A percentile compares a stretch with the other conserved stretches of the same genome.
Conservation (phyloP, 1,140 invertebrate genomes). For the Leguminivora glycinivorella region DNA sequence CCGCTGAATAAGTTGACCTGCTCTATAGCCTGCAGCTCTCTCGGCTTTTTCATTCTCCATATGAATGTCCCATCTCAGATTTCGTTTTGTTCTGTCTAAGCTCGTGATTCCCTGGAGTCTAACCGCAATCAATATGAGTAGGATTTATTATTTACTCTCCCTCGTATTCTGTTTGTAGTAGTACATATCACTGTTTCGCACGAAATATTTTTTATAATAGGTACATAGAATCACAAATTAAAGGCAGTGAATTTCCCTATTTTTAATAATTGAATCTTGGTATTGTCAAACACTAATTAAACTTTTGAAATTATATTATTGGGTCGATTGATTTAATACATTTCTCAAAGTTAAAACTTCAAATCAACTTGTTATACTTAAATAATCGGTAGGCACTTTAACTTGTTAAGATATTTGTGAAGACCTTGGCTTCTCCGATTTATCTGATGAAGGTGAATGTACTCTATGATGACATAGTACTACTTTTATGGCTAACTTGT, state of each 20-base stretch:
- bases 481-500: not conserved
- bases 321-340: too few relatives aligned
- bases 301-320: too few relatives aligned
- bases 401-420: too few relatives aligned
- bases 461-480: too few relatives aligned
- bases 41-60: conserved; percentile 8
- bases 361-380: too few relatives aligned
- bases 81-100: conserved; percentile 19
- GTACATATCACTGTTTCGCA: conserved; percentile 5
- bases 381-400: too few relatives aligned
- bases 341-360: too few relatives aligned
- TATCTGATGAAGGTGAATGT: too few relatives aligned
- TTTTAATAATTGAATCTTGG: too few relatives aligned
- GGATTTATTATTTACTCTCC: conserved; percentile 21
- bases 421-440: too few relatives aligned
- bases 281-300: too few relatives aligned
- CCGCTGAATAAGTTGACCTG: not conserved
- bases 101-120: conserved; percentile 14
- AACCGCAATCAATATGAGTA: conserved; percentile 12
- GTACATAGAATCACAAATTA: not conserved
- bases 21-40: not conserved
- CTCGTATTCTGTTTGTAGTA: not conserved
- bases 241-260: too few relatives aligned
- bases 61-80: conserved; percentile 3
- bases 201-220: not conserved